phyloP scores from a whole-genome alignment of 2,797 vertebrate species.

The Anguilla megastoma region DNA sequence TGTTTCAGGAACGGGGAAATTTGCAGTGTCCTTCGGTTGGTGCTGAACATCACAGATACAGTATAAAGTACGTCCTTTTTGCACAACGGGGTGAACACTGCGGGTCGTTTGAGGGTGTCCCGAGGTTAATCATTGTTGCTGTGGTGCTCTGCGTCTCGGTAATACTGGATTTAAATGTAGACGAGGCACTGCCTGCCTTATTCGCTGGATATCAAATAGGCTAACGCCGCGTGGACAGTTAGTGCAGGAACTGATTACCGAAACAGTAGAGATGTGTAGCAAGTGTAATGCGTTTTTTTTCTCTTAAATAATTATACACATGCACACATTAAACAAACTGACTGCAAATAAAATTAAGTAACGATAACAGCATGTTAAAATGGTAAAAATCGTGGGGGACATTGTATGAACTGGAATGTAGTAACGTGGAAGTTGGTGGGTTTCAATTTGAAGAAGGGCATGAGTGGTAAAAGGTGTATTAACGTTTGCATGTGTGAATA shows the following conservation, averaged over 20 bases:
- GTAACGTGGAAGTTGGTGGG: not conserved
- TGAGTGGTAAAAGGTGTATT: not conserved
- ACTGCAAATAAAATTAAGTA: not conserved
- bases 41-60: not conserved
- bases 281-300: not conserved
- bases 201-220: slow-evolving; percentile 23
- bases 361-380: not conserved
- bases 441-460: not conserved
- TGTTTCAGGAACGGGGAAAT: slow-evolving; percentile 24
- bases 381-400: not conserved
- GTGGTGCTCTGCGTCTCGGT: slow-evolving; percentile 16
- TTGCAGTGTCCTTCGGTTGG: not conserved
- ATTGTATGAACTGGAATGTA: not conserved
- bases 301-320: not conserved
- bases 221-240: not conserved
- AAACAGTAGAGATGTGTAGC: not conserved
- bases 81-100: slow-evolving; percentile 26
- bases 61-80: slow-evolving; percentile 17
- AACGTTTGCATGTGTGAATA: not conserved
- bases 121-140: slow-evolving; percentile 30
- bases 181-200: not conserved
- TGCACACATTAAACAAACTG: not conserved
- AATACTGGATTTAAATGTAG: not conserved
- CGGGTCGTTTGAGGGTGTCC: slow-evolving; percentile 27
- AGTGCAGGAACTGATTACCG: slow-evolving; percentile 18